Base-by-base conservation (phyloP, 1,140 invertebrate species). In the Cotesia chilonis region DNA sequence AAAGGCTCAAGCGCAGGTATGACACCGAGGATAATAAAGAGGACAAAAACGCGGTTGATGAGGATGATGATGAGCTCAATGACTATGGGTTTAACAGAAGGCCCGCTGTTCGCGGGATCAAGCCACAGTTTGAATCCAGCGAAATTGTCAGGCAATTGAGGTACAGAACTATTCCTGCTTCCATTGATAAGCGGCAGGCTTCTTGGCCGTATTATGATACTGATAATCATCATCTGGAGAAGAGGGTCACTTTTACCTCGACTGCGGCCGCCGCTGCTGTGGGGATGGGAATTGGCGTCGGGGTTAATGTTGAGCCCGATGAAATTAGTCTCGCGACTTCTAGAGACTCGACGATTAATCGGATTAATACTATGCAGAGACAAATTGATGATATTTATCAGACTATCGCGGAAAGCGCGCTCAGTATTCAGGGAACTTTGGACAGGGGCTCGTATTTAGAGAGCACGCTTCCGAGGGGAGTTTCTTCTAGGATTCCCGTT, bases 61-160 rank as follows among this genome's bases (percentile, higher is more conserved):
- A 91, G 37, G 92, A 93, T 12, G 93, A 93, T 70, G 92, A 94
- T 70, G 94, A 96, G 78, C 90, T 94, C 73, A 95, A 96, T 74
- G 94, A 96, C 78, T 96, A 96, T 74, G 95, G 94, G 4, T 96
- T 97, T 82, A 93, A 94, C 78, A 88, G 93, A n/a, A 87, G 95
- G 6, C 95, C 95, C 0, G 94, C 94, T 0, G 95, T 96, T 1
- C 88, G 94, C 0, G 92, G 92, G 0, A 93, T 93, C 51, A 92
- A 92, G 76, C 90, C 91, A 0, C 88, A 92, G 51, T 92, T 94
- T 60, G 92, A 93, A 36, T 91, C 93, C 0, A 92, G 92, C 52
- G 94, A 96, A 78, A 94, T 95, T 9, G 83, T 95, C 0, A 92
- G 94, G 75, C 93, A 95, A 74, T 79, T 93, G 5, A 88, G 89